Percentiles rank a stretch among this genome's conserved stretches.
phyloP scores from a whole-genome alignment of 2,113 vertebrate species.

The Neomonachus schauinslandi region DNA sequence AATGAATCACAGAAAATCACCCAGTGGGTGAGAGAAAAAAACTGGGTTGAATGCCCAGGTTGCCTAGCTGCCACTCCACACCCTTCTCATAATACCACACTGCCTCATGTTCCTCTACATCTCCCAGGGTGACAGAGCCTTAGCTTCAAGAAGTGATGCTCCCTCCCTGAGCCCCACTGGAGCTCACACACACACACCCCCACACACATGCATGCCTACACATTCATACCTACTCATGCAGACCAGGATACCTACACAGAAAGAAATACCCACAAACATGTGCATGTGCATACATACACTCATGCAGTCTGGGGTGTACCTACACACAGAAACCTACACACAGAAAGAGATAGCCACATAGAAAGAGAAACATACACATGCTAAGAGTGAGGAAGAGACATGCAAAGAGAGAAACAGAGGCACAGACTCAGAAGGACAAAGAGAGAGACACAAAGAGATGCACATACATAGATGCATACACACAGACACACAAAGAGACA shows the following conservation, averaged over 20 bases:
- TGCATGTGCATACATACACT: not conserved
- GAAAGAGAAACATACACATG: not conserved
- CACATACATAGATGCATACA: not conserved
- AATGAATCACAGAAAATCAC: conserved; percentile 55
- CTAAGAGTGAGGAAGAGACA: not conserved
- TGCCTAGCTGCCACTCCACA: not conserved
- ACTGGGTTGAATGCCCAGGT: not conserved
- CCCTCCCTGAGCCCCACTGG: not conserved
- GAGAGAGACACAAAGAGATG: not conserved
- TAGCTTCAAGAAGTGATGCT: not conserved
- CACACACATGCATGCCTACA: not conserved
- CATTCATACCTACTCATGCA: not conserved
- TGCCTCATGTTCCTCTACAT: not conserved
- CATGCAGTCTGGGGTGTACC: not conserved
- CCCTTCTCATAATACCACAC: not conserved
- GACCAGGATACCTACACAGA: not conserved
- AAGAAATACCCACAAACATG: not conserved
- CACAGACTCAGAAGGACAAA: not conserved
- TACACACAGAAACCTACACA: not conserved
- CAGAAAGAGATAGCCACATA: not conserved
- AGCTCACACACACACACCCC: not conserved
- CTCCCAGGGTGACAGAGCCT: not conserved
- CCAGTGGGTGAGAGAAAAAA: not conserved
- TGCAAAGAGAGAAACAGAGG: not conserved
- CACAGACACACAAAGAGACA: not conserved